Conservation (phyloP, 2,888 invertebrate genomes). For the Platycheirus rosarum region DNA sequence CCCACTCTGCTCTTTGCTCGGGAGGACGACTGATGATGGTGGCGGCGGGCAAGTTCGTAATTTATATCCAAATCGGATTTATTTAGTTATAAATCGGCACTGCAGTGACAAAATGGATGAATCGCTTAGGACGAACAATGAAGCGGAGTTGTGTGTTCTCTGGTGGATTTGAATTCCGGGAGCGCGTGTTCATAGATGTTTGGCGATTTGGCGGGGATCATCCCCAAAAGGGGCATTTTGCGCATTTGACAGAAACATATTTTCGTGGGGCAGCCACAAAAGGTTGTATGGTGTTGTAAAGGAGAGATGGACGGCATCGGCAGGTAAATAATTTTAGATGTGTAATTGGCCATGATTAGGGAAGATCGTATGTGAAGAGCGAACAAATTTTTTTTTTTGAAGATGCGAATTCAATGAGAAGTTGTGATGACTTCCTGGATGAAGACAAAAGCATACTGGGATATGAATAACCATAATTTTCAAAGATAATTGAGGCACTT, state of each 20-base stretch:
- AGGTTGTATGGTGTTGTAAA: slow-evolving; percentile 42
- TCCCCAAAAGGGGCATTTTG: slow-evolving; percentile 47
- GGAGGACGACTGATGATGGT: slow-evolving; percentile 33
- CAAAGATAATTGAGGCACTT: too few relatives aligned
- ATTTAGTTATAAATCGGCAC: slow-evolving; percentile 74
- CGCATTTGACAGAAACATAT: slow-evolving; percentile 41
- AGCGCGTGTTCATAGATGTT: slow-evolving; percentile 5
- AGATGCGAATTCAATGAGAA: neutral
- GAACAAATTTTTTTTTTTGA: neutral
- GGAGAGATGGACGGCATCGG: slow-evolving; percentile 38
- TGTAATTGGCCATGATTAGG: slow-evolving; percentile 69
- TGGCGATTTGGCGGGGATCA: neutral
- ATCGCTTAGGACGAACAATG: slow-evolving; percentile 72
- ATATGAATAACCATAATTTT: too few relatives aligned
- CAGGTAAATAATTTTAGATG: slow-evolving; percentile 46
- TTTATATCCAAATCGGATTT: slow-evolving; percentile 74
- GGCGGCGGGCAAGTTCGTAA: slow-evolving; percentile 67
- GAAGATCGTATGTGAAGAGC: neutral
- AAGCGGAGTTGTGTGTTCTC: slow-evolving; percentile 36
- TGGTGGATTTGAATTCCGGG: slow-evolving; percentile 56
- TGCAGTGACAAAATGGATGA: slow-evolving; percentile 73
- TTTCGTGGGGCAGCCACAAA: slow-evolving; percentile 45
- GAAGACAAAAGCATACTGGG: neutral
- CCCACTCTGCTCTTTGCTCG: neutral
- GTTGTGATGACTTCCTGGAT: neutral